Evolutionary conservation across 1,140 invertebrate genomes (phyloP), one percentile per base, ranked within the genome.

Genomic region (Sitophilus oryzae): DNA sequence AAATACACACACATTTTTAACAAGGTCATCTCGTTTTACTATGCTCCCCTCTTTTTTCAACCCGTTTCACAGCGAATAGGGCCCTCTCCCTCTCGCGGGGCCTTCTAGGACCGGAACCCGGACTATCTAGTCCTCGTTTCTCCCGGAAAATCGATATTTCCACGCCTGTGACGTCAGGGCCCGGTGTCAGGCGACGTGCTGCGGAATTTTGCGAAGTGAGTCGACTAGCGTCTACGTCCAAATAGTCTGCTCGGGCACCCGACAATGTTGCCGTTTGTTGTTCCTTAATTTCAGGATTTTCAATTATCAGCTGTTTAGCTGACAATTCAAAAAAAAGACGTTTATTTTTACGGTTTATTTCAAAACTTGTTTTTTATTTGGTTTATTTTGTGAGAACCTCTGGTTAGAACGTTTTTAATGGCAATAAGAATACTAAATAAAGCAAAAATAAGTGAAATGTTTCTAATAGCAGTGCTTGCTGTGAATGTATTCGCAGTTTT

Each of bases 101-200:
- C n/a, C 42, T 35, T 46, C 50, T 48, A 46, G 57, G 43, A 30
- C 25, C n/a, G n/a, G 37, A 62, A 67, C 62, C 57, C 48, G 47
- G 49, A 52, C 57, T 61, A 56, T 51, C 63, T n/a, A n/a, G n/a
- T n/a, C n/a, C 58, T 59, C 60, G 65, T 54, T 60, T 46, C 62
- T 60, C 59, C 43, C 58, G 47, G 54, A 49, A 58, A 65, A 71
- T 71, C 69, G 69, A 71, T 71, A 70, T 63, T 62, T 58, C 60
- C 66, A 68, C 69, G 69, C 68, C 67, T 62, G 50, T 71, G 66
- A 71, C 69, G 69, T 70, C 66, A 68, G 63, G 37, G 59, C 65
- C 61, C 64, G 61, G 25, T 38, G 59, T 65, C 61, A 63, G 61
- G 25, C 66, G 61, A 60, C 65, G 59, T 54, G 57, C 41, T 37